Evolutionary conservation across 2,113 vertebrate species (phyloP).

Genomic region (Dermatemys mawii): DNA sequence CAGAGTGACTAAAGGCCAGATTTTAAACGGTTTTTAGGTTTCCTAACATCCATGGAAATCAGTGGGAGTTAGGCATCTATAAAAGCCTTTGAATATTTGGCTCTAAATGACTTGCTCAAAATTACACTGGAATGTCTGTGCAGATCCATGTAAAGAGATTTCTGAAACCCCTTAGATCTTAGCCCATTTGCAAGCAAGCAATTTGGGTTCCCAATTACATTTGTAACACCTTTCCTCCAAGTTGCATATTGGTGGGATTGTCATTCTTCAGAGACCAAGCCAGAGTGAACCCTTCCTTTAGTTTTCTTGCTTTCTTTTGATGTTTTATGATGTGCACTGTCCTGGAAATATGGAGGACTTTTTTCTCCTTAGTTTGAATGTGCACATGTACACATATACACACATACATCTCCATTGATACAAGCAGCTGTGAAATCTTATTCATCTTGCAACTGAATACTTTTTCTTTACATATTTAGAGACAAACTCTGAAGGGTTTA

Average conservation of each 20-base stretch:
- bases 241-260: neutral
- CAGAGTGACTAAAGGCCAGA: neutral
- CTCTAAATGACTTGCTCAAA: neutral
- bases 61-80: neutral
- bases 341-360: neutral
- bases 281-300: neutral
- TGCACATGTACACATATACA: accelerated
- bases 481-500: neutral
- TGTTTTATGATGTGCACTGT: neutral
- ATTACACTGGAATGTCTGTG: neutral
- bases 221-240: neutral
- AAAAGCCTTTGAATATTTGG: neutral
- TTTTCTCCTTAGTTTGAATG: neutral
- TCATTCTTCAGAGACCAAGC: neutral
- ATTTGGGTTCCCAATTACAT: neutral
- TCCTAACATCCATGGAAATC: neutral
- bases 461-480: neutral
- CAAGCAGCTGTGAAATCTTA: neutral
- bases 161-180: neutral
- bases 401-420: neutral
- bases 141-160: neutral
- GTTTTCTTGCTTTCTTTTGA: neutral
- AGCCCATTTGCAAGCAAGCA: neutral
- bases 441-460: neutral
- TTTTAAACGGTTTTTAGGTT: neutral